Percentiles rank a stretch among this genome's conserved stretches.
Conservation (phyloP, 1,140 invertebrate genomes). For the Drosophila ercepeae region DNA sequence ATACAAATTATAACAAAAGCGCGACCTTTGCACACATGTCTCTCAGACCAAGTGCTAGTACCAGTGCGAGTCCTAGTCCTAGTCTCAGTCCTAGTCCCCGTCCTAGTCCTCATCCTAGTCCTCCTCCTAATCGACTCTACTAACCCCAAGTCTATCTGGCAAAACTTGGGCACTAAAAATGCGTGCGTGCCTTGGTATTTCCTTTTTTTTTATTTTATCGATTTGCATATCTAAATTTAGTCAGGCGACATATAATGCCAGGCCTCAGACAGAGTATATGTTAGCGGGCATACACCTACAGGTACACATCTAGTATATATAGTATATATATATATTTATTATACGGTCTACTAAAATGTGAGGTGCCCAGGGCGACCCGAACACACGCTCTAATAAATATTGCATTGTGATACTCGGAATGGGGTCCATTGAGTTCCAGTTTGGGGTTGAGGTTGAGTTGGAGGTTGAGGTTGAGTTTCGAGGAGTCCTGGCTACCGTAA, state of each 20-base stretch:
- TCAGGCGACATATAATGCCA: constrained; percentile 59
- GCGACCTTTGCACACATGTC: constrained; percentile 47
- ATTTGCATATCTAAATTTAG: constrained; percentile 76
- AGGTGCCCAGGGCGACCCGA: constrained; percentile 35
- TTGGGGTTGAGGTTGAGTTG: not conserved
- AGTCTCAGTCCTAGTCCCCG: not conserved
- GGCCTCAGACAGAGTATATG: constrained; percentile 23
- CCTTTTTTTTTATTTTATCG: constrained; percentile 55
- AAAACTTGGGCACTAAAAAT: constrained; percentile 62
- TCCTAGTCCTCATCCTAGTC: constrained; percentile 9
- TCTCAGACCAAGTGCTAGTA: constrained; percentile 9
- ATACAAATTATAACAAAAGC: constrained; percentile 56
- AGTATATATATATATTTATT: constrained; percentile 22
- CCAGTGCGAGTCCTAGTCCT: not conserved
- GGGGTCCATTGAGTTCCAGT: constrained; percentile 7
- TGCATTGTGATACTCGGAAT: constrained; percentile 63
- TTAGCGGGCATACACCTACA: constrained; percentile 2
- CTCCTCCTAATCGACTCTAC: no score
- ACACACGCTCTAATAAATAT: constrained; percentile 71
- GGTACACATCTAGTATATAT: not conserved
- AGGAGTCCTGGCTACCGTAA: constrained; percentile 48
- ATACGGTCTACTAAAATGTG: constrained; percentile 12
- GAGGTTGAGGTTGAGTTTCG: constrained; percentile 9
- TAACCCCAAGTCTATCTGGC: constrained; percentile 6
- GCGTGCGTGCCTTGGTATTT: constrained; percentile 61